Evolutionary conservation across 1,140 invertebrate species (phyloP).

Genomic region (Euschistus heros): DNA sequence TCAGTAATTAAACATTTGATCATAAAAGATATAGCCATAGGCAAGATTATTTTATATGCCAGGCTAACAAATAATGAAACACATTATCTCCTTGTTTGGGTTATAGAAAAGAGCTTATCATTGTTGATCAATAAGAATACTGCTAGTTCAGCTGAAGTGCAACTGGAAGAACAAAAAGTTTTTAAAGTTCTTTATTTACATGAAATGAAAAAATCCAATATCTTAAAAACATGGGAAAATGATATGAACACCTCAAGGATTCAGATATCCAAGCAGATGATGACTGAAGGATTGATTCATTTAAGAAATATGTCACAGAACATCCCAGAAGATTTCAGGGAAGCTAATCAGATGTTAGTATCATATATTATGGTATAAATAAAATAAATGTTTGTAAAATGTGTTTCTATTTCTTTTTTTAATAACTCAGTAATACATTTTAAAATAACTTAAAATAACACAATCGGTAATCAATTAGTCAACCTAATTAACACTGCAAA

Average conservation of each 20-base stretch:
- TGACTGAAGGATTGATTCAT: neutral
- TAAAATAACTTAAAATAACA: conserved; percentile 9
- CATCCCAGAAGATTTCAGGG: neutral
- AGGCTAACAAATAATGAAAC: neutral
- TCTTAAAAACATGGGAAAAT: neutral
- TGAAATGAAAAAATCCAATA: neutral
- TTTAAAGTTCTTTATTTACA: neutral
- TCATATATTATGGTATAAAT: conserved; percentile 8
- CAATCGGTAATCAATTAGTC: neutral
- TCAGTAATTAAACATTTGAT: neutral
- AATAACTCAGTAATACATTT: conserved; percentile 6
- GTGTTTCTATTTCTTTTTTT: conserved; percentile 7
- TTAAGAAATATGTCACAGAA: neutral
- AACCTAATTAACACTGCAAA: neutral
- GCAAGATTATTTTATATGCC: conserved; percentile 3
- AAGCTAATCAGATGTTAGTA: neutral
- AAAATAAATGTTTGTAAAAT: conserved; percentile 8
- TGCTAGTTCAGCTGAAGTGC: neutral
- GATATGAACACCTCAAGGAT: neutral
- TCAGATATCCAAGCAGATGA: conserved; percentile 8
- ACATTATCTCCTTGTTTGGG: conserved; percentile 8
- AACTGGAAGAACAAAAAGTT: neutral
- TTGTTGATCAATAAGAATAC: neutral
- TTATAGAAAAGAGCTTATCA: conserved; percentile 11
- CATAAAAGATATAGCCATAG: neutral